Conservation (phyloP, 1,140 invertebrate species). For the Bombus superbus region DNA sequence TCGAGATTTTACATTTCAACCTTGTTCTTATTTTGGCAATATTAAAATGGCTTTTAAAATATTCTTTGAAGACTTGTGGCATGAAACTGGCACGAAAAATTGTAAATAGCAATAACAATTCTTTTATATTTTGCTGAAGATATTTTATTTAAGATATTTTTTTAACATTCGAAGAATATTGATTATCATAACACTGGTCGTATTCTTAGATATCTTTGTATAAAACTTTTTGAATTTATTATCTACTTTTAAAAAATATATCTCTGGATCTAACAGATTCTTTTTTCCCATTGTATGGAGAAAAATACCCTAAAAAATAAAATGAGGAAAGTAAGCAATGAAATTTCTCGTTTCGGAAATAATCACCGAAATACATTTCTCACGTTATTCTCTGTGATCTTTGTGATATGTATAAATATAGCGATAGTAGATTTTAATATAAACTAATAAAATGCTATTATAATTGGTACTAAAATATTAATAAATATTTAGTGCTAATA, state of each 20-base stretch:
- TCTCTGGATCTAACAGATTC: not conserved
- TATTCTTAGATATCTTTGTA: too few relatives aligned
- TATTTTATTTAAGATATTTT: too few relatives aligned
- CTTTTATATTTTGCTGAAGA: too few relatives aligned
- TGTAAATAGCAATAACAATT: too few relatives aligned
- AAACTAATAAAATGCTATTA: too few relatives aligned
- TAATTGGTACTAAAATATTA: too few relatives aligned
- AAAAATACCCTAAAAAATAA: not conserved
- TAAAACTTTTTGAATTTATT: not conserved
- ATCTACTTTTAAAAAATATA: not conserved
- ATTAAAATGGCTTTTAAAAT: not conserved
- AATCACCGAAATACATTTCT: not conserved
- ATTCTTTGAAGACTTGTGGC: not conserved
- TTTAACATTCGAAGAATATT: not conserved
- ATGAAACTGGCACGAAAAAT: not conserved
- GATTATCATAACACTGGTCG: not conserved
- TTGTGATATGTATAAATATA: not conserved
- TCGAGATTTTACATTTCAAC: not conserved
- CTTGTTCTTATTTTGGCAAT: too few relatives aligned
- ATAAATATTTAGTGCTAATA: too few relatives aligned
- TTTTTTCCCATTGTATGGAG: not conserved
- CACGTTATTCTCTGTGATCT: not conserved
- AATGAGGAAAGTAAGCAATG: not conserved
- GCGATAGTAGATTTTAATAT: not conserved
- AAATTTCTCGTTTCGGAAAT: not conserved